phyloP scores from a whole-genome alignment of 1,140 invertebrate species.

The Phymastichus coffea region DNA sequence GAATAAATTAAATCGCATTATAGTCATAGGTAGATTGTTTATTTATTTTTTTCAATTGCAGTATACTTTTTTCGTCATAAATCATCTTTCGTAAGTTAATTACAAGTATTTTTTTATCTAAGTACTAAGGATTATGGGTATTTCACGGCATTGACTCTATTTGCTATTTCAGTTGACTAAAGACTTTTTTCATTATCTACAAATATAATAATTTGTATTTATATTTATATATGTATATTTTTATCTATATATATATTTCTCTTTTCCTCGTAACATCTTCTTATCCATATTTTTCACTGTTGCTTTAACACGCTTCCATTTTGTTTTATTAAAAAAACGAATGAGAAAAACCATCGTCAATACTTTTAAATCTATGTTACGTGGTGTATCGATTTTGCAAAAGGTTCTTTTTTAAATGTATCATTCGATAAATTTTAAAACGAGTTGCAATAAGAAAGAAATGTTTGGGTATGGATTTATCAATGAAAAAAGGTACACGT shows the following conservation, averaged over 20 bases:
- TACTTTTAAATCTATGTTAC: no score
- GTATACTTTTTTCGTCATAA: conserved; percentile 44
- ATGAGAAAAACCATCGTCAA: not conserved
- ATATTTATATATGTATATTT: conserved; percentile 34
- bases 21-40: conserved; percentile 39
- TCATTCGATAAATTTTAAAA: no score
- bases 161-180: conserved; percentile 49
- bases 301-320: conserved; percentile 20
- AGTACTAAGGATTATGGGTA: conserved; percentile 45
- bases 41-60: conserved; percentile 43
- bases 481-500: no score
- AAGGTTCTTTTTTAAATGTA: no score
- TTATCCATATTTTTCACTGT: conserved; percentile 12
- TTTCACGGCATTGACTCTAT: conserved; percentile 54
- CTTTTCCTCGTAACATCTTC: conserved; percentile 22
- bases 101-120: conserved; percentile 44
- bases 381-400: no score
- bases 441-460: no score
- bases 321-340: conserved; percentile 16
- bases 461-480: no score
- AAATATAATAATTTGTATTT: conserved; percentile 47
- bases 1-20: conserved; percentile 1
- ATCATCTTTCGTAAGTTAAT: conserved; percentile 45
- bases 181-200: conserved; percentile 47
- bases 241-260: conserved; percentile 30